A percentile compares a stretch with the other conserved stretches of the same genome.
phyloP scores from a whole-genome alignment of 1,140 invertebrate species.

The Hyphantria cunea region DNA sequence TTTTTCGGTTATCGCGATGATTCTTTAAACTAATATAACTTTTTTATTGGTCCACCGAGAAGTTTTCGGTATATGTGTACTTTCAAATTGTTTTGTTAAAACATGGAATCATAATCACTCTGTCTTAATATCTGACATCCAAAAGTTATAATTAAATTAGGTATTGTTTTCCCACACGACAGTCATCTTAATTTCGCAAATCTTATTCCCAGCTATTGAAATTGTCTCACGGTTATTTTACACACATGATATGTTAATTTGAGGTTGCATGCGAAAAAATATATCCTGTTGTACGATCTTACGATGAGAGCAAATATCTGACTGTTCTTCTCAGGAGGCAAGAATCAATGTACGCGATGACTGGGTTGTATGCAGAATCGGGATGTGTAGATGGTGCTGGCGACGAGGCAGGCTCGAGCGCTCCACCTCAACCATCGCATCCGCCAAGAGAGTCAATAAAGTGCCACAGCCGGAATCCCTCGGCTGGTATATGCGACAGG shows the following conservation, averaged over 20 bases:
- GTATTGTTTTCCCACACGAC: too few relatives aligned
- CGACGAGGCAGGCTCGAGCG: conserved; percentile 61
- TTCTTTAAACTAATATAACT: too few relatives aligned
- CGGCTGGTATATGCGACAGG: conserved; percentile 87
- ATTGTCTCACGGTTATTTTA: neutral
- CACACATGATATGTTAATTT: neutral
- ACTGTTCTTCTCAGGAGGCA: conserved; percentile 83
- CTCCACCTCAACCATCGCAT: conserved; percentile 66
- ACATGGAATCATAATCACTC: too few relatives aligned
- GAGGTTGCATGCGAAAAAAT: neutral
- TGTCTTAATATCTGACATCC: too few relatives aligned
- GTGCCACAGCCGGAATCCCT: conserved; percentile 90
- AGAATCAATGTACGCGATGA: conserved; percentile 94
- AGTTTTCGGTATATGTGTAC: too few relatives aligned
- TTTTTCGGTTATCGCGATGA: too few relatives aligned
- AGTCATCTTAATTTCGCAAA: too few relatives aligned
- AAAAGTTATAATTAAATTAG: too few relatives aligned
- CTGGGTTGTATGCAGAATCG: conserved; percentile 90
- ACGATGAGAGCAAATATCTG: neutral
- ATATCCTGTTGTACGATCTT: neutral
- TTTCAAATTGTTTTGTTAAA: too few relatives aligned
- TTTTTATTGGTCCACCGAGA: too few relatives aligned
- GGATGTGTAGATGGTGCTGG: conserved; percentile 80
- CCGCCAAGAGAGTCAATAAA: conserved; percentile 82
- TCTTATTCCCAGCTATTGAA: neutral